Evolutionary conservation across 2,888 invertebrate species (phyloP).

Genomic region (Macropis europaea): DNA sequence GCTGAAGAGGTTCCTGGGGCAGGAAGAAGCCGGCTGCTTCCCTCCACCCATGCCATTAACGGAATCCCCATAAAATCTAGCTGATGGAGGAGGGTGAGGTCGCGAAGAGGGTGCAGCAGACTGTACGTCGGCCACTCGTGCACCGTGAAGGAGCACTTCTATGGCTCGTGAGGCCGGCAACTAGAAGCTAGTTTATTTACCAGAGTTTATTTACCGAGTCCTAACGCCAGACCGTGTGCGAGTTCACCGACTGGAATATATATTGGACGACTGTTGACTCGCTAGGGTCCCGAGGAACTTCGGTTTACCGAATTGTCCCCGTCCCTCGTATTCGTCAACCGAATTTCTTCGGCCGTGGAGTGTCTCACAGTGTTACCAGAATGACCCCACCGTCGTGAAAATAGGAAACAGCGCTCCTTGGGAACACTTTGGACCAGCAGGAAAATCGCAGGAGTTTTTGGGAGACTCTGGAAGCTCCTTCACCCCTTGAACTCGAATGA

Average conservation of each 20-base stretch:
- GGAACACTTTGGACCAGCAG: too few species aligned
- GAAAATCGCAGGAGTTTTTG: too few species aligned
- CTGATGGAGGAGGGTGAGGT: conserved; percentile 45
- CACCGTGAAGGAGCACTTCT: conserved; percentile 30
- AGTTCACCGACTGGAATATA: conserved; percentile 56
- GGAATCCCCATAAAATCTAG: conserved; percentile 67
- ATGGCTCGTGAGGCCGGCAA: conserved; percentile 27
- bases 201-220: conserved; percentile 58
- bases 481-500: too few species aligned
- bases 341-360: conserved; percentile 13
- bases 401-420: neutral
- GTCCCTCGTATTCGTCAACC: conserved; percentile 15
- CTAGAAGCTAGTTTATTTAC: conserved; percentile 50
- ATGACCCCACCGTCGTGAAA: neutral
- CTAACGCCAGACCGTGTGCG: conserved; percentile 45
- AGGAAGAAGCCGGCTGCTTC: conserved; percentile 15
- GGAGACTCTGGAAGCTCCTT: too few species aligned
- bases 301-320: conserved; percentile 31
- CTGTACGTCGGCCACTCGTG: conserved; percentile 39
- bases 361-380: neutral
- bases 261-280: conserved; percentile 46
- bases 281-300: conserved; percentile 41
- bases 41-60: conserved; percentile 68
- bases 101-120: conserved; percentile 48
- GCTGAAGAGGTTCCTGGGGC: conserved; percentile 15